A percentile compares a stretch with the other conserved stretches of the same genome.
Evolutionary conservation across 2,888 invertebrate species (phyloP).

Genomic region (Xanthorhoe spadicearia): DNA sequence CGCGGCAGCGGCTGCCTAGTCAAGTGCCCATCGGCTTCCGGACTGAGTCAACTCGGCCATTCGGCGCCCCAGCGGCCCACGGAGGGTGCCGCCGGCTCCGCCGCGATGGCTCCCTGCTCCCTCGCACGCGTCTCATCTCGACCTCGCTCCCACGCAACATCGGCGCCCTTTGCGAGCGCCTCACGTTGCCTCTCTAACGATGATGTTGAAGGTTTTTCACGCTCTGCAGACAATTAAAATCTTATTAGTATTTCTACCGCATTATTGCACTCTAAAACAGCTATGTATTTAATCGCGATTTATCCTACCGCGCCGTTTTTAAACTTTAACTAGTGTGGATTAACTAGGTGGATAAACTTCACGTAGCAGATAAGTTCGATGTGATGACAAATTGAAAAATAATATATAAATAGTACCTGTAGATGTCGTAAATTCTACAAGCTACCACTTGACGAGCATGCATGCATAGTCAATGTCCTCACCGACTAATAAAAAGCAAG

Average conservation of each 20-base stretch:
- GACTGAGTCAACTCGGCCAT: constrained; percentile 99
- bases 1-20: constrained; percentile 62
- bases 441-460: constrained; percentile 9
- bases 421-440: not conserved
- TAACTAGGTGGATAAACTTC: not conserved
- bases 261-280: not conserved
- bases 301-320: constrained; percentile 8
- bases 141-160: constrained; percentile 63
- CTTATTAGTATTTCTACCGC: not conserved
- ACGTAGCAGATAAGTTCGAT: not conserved
- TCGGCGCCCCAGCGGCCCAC: constrained; percentile 97
- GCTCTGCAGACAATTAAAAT: constrained; percentile 83
- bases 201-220: constrained; percentile 88
- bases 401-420: not conserved
- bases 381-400: not conserved
- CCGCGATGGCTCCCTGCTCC: constrained; percentile 57
- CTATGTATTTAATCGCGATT: not conserved
- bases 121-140: constrained; percentile 58
- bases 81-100: constrained; percentile 88
- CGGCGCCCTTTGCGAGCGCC: constrained; percentile 85
- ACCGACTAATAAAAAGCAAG: constrained; percentile 17
- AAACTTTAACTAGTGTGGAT: not conserved
- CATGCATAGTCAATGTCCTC: constrained; percentile 19
- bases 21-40: constrained; percentile 66
- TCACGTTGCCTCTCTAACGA: constrained; percentile 87